Base-by-base conservation (phyloP, 2,113 vertebrate genomes). In the Larimichthys crocea region DNA sequence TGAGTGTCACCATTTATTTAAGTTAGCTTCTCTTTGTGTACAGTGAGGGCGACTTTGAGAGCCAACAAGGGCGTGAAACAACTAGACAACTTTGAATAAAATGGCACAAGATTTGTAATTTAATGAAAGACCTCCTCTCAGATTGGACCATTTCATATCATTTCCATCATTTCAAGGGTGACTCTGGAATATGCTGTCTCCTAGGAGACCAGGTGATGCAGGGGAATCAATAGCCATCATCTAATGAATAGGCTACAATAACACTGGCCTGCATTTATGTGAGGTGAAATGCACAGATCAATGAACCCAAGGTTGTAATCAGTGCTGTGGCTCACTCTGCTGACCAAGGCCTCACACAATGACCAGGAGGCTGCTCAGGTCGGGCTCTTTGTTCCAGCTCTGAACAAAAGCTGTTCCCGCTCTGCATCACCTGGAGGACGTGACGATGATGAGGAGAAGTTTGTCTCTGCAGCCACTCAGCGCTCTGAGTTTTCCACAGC, bases 171-270 rank as follows among this genome's bases (percentile, higher is more conserved):
- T 57, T 26, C 22, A 44, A 40, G 19, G 10, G 2, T 22, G 5
- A 55, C 24, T n/a, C 19, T 24, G 35, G 7, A 60, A 19, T 3
- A 17, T 29, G 11, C 22, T 16, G 22, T 29, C 48, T 16, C 22
- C 3, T 10, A 44, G 11, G 31, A 52, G n/a, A 56, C 42, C 4
- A 8, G 56, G 20, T 48, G 40, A 31, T 26, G 48, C 17, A 2
- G 15, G n/a, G 22, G 16, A 71, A 65, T 89, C 84, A 20, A 76
- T 88, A 65, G 17, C 50, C 64, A 66, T 65, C n/a, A 12, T 62
- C 59, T 57, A 79, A 83, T 88, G 69, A 75, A 72, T 66, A 50
- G 55, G 50, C 76, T 68, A 20, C 48, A 84, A 64, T 59, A 80
- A 61, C 52, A 61, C 10, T 40, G 17, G 8, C 10, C 61, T 62